Conservation (phyloP, 1,140 invertebrate genomes). For the Aphidius gifuensis region DNA sequence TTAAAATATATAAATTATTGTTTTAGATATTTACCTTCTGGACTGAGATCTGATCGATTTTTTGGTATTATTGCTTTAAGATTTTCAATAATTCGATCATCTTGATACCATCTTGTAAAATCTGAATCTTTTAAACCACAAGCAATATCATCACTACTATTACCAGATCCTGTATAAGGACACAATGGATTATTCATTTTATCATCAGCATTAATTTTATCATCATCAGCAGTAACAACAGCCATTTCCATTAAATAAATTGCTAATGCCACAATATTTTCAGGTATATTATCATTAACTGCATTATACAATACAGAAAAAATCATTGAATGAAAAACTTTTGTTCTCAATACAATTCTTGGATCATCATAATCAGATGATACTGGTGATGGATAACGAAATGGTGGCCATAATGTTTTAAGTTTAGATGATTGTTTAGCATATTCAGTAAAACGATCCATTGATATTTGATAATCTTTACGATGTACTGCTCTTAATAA, state of each 20-base stretch:
- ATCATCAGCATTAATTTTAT: slow-evolving; percentile 39
- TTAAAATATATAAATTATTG: slow-evolving; percentile 44
- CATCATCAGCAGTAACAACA: slow-evolving; percentile 61
- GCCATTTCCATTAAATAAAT: slow-evolving; percentile 86
- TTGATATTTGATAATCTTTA: slow-evolving; percentile 88
- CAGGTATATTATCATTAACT: slow-evolving; percentile 71
- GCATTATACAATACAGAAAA: slow-evolving; percentile 83
- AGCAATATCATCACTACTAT: slow-evolving; percentile 23
- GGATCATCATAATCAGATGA: slow-evolving; percentile 71
- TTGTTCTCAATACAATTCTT: slow-evolving; percentile 66
- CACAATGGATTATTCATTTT: slow-evolving; percentile 51
- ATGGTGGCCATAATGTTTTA: slow-evolving; percentile 84
- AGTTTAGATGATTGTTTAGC: slow-evolving; percentile 55
- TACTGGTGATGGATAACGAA: slow-evolving; percentile 66
- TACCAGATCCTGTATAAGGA: slow-evolving; percentile 38
- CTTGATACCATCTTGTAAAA: slow-evolving; percentile 71
- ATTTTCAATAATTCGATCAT: slow-evolving; percentile 77
- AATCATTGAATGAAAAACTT: slow-evolving; percentile 81
- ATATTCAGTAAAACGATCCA: slow-evolving; percentile 84
- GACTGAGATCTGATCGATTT: slow-evolving; percentile 42
- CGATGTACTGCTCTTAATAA: slow-evolving; percentile 85
- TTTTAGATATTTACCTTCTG: slow-evolving; percentile 50
- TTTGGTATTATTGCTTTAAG: slow-evolving; percentile 68
- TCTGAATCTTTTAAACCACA: slow-evolving; percentile 62
- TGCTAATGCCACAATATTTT: slow-evolving; percentile 80